Evolutionary conservation across 2,888 invertebrate genomes (phyloP).

Genomic region (Chironomus tentans): DNA sequence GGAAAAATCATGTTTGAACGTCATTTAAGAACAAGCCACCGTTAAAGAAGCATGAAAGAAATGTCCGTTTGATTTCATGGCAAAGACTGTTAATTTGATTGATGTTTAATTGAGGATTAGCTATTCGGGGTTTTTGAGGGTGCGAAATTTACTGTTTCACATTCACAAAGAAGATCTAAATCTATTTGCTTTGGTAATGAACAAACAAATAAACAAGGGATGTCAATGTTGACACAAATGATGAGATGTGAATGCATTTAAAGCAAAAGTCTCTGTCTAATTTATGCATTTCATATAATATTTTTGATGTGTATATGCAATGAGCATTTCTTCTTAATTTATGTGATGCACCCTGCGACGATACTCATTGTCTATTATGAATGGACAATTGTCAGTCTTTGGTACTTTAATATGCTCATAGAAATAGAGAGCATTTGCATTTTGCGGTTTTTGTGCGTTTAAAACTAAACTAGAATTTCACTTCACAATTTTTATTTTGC

Average conservation of each 20-base stretch:
- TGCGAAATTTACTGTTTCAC: neutral
- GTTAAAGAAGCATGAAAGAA: too few relatives aligned
- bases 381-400: neutral
- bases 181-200: constrained; percentile 5
- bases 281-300: neutral
- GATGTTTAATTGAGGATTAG: constrained; percentile 1
- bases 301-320: neutral
- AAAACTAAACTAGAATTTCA: too few relatives aligned
- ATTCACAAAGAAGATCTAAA: neutral
- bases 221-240: neutral
- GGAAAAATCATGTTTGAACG: too few relatives aligned
- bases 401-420: neutral
- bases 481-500: neutral
- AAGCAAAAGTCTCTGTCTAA: neutral
- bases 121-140: neutral
- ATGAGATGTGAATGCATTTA: neutral
- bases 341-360: constrained; percentile 2
- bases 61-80: too few relatives aligned
- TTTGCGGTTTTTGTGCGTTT: neutral
- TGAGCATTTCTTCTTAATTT: neutral
- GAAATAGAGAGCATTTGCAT: neutral
- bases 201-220: neutral
- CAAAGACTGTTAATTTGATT: neutral
- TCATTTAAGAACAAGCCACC: too few relatives aligned
- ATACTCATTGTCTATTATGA: neutral